Percentiles rank a stretch among this genome's conserved stretches.
phyloP scores from a whole-genome alignment of 2,113 vertebrate species.

The Colossoma macropomum region DNA sequence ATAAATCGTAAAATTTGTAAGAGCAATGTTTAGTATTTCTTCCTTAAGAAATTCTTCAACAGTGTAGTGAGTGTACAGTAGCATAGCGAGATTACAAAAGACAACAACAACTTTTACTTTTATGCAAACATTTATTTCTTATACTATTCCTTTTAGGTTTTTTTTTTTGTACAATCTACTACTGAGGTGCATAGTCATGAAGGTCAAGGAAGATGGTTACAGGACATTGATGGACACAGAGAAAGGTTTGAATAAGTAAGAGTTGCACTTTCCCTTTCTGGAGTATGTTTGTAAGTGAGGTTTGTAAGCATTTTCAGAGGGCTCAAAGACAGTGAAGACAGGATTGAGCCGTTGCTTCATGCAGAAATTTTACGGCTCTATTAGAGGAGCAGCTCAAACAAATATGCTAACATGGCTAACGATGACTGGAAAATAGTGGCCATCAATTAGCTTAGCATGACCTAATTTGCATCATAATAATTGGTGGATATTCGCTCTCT shows the following conservation, averaged over 20 bases:
- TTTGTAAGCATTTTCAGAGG: conserved; percentile 30
- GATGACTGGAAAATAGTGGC: neutral
- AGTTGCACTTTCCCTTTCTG: conserved; percentile 61
- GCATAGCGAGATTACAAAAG: neutral
- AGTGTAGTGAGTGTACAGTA: neutral
- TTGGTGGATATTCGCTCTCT: neutral
- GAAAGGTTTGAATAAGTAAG: conserved; percentile 53
- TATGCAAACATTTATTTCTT: conserved; percentile 74
- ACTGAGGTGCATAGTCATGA: conserved; percentile 76
- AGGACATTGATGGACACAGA: conserved; percentile 62
- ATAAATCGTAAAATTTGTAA: conserved; percentile 1
- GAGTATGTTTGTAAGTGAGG: conserved; percentile 23
- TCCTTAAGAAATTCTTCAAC: neutral
- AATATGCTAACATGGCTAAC: neutral
- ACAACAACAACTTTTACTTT: conserved; percentile 30
- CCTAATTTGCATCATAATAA: neutral
- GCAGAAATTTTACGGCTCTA: neutral
- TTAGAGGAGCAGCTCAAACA: neutral
- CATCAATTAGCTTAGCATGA: neutral
- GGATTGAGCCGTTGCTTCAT: neutral
- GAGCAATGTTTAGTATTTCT: neutral
- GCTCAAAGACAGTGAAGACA: conserved; percentile 15
- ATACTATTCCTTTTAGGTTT: conserved; percentile 54
- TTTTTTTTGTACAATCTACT: conserved; percentile 64
- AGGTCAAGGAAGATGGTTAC: conserved; percentile 64